Evolutionary conservation across 2,888 invertebrate species (phyloP).

Genomic region (Neoitamus cyanurus): DNA sequence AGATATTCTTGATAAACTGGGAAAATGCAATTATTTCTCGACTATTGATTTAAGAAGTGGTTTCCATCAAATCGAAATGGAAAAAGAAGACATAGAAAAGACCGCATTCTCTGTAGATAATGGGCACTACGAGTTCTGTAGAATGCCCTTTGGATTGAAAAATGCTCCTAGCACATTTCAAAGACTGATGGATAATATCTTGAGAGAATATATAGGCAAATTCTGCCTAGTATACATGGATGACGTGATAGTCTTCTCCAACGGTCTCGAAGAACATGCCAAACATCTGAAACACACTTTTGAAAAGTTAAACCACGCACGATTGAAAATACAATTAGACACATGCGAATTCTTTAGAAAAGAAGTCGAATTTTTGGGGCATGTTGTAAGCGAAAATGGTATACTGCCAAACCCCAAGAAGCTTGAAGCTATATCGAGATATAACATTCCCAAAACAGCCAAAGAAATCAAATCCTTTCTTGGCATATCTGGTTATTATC

Average conservation of each 20-base stretch:
- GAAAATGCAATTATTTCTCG: conserved; percentile 55
- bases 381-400: not conserved
- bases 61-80: conserved; percentile 51
- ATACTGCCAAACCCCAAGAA: conserved; percentile 54
- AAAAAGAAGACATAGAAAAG: conserved; percentile 49
- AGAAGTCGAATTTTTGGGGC: conserved; percentile 54
- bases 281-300: not conserved
- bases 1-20: conserved; percentile 56
- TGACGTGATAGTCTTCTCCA: conserved; percentile 56
- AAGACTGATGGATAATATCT: conserved; percentile 54
- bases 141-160: conserved; percentile 47
- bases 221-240: conserved; percentile 58
- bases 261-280: conserved; percentile 55
- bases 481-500: not conserved
- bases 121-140: conserved; percentile 45
- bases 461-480: conserved; percentile 12
- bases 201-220: conserved; percentile 54
- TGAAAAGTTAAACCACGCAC: not conserved
- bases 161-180: conserved; percentile 52
- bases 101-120: conserved; percentile 50
- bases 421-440: not conserved
- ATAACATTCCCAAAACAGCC: not conserved
- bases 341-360: conserved; percentile 55
- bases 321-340: conserved; percentile 35
- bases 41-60: conserved; percentile 54